A percentile compares a stretch with the other conserved stretches of the same genome.
Conservation (phyloP, 2,797 vertebrate species). For the Pseudochromis fuscus region DNA sequence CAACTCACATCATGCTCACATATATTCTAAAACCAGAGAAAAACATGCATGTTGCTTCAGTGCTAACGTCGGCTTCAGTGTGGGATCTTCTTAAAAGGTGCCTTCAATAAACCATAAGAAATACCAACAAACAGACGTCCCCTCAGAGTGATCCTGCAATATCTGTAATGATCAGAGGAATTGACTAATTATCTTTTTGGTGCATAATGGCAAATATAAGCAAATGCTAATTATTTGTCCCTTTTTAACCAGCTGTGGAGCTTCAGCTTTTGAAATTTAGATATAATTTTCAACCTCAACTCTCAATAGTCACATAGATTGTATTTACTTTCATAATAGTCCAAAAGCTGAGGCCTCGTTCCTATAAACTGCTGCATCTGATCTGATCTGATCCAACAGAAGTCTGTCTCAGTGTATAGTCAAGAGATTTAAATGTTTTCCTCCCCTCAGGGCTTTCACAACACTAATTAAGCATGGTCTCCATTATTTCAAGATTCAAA, state of each 20-base stretch:
- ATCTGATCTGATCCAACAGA: conserved; percentile 27
- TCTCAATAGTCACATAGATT: neutral
- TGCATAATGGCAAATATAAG: conserved; percentile 5
- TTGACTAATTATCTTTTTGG: neutral
- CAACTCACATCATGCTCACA: neutral
- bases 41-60: neutral
- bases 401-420: conserved; percentile 29
- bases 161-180: neutral
- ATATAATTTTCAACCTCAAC: neutral
- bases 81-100: neutral
- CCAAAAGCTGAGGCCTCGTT: neutral
- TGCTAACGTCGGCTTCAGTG: neutral
- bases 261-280: conserved; percentile 3
- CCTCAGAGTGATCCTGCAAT: neutral
- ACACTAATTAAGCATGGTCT: conserved; percentile 48
- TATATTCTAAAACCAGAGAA: neutral
- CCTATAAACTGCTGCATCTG: neutral
- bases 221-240: conserved; percentile 23
- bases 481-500: conserved; percentile 54
- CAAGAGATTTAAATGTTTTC: conserved; percentile 51
- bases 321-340: neutral
- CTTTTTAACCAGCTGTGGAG: conserved; percentile 12
- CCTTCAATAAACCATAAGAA: conserved; percentile 3
- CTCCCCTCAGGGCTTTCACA: conserved; percentile 28
- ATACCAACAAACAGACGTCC: rapidly evolving